Evolutionary conservation across 2,888 invertebrate species (phyloP), one percentile per base, ranked within the genome.

Genomic region (Gymnosoma rotundatum): DNA sequence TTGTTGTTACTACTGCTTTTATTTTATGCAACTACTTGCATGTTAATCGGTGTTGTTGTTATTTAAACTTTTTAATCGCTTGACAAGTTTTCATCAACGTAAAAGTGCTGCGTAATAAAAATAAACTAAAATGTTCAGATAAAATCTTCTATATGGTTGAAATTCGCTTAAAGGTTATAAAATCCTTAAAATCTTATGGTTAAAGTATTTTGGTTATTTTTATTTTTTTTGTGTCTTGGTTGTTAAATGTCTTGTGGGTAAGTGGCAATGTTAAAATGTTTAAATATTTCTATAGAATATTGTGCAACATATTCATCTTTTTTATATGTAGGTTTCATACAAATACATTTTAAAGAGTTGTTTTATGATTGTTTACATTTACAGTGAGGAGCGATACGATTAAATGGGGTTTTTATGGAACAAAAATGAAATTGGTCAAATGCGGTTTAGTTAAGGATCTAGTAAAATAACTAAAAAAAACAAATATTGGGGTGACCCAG

Each of bases 21-120:
- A 88, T 88, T 88, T 67, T 20, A 69, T 45, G 54, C 88, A 58
- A 32, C 9, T 16, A 6, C 56, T 52, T 72, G 32, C 38, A 87
- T 88, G 89, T 89, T 89, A 89, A 89, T 89, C 87, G 87, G 32
- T 32, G 89, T 88, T 88, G 86, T 56, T 74, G 25, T 50, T 88
- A 86, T 87, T 87, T 36, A 83, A 90, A 90, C 88, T 90, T 90
- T 90, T 89, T 89, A 89, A 90, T 89, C 88, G 88, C 86, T 89
- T 83, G 83, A 86, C 72, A 88, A 88, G 87, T 88, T 88, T 87
- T 87, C 85, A 86, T 87, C 87, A 88, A 86, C 87, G 64, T 78
- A 86, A 87, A 85, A 83, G 50, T 72, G 56, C 20, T 36, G 14
- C 42, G 5, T 32, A 54, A 64, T 20, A 54, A 75, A 25, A 54